These are phyloP conservation scores for Telmatherina bonti DNA, from an alignment of 2,797 vertebrate species.

Conservation along the genomic window DNA sequence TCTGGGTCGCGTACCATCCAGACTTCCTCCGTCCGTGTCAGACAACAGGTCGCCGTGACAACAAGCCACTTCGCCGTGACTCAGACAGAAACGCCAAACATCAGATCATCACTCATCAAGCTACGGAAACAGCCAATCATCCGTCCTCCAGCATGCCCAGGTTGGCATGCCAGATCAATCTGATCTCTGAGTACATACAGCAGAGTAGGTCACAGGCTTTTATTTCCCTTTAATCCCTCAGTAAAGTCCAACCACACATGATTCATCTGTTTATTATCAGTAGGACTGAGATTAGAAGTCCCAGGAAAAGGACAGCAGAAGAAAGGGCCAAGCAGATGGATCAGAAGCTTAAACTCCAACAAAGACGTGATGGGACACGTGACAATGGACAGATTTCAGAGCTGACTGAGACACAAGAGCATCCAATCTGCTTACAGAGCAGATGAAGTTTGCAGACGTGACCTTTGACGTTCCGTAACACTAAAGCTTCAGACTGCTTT, in stretches of 20 bases:
- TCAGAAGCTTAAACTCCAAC: slow-evolving; percentile 8
- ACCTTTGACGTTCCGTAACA: neutral
- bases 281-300: slow-evolving; percentile 5
- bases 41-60: neutral
- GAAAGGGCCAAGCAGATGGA: neutral
- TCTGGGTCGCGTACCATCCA: slow-evolving; percentile 42
- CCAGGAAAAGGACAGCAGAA: neutral
- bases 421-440: slow-evolving; percentile 49
- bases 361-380: neutral
- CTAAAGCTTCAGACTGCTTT: neutral
- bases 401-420: slow-evolving; percentile 5
- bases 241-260: slow-evolving; percentile 17
- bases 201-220: slow-evolving; percentile 21
- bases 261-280: slow-evolving; percentile 19
- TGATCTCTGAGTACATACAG: slow-evolving; percentile 3
- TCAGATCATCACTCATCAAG: neutral
- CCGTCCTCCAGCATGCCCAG: neutral
- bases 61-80: slow-evolving; percentile 51
- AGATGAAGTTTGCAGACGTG: slow-evolving; percentile 15
- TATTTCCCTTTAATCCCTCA: slow-evolving; percentile 36
- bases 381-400: neutral
- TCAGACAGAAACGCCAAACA: slow-evolving; percentile 1
- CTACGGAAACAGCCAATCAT: neutral
- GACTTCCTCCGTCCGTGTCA: slow-evolving; percentile 1
- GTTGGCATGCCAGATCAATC: neutral